Conservation (phyloP, 1,140 invertebrate genomes). For the Proctacanthus coquilletti region DNA sequence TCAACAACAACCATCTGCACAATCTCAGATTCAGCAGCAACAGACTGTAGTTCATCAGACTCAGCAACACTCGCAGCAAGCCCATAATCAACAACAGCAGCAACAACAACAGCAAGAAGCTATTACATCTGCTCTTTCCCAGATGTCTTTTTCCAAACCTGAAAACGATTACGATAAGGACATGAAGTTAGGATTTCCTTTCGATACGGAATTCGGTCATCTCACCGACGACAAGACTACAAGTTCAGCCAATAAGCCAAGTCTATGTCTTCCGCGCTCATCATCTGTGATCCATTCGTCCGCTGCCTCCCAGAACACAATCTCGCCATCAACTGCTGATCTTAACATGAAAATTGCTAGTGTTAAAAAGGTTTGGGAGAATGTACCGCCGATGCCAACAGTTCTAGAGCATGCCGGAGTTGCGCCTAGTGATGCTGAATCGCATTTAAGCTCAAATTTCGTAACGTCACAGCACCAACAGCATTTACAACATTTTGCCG, state of each 20-base stretch:
- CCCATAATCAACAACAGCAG: constrained; percentile 8
- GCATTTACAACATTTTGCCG: constrained; percentile 27
- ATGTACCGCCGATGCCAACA: constrained; percentile 41
- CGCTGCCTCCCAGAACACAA: constrained; percentile 29
- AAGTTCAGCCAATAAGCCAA: no score
- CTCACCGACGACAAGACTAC: constrained; percentile 57
- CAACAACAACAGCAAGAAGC: constrained; percentile 19
- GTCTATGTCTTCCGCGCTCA: constrained; percentile 43
- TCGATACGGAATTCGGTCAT: constrained; percentile 63
- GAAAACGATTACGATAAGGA: constrained; percentile 65
- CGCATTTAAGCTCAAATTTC: constrained; percentile 36
- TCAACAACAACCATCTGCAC: not conserved
- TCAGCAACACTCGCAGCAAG: constrained; percentile 5
- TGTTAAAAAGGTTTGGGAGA: constrained; percentile 84
- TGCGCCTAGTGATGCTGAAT: constrained; percentile 30
- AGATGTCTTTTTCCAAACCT: constrained; percentile 34
- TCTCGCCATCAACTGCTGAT: constrained; percentile 57
- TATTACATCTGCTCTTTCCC: constrained; percentile 30
- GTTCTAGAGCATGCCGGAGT: constrained; percentile 48
- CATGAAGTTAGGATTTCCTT: constrained; percentile 82
- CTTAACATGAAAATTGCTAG: constrained; percentile 87
- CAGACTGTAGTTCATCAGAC: not conserved
- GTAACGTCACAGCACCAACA: constrained; percentile 35
- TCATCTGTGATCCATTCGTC: constrained; percentile 32
- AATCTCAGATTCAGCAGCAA: not conserved